Evolutionary conservation across 2,888 invertebrate species (phyloP).

Genomic region (Gnatocerus cornutus): DNA sequence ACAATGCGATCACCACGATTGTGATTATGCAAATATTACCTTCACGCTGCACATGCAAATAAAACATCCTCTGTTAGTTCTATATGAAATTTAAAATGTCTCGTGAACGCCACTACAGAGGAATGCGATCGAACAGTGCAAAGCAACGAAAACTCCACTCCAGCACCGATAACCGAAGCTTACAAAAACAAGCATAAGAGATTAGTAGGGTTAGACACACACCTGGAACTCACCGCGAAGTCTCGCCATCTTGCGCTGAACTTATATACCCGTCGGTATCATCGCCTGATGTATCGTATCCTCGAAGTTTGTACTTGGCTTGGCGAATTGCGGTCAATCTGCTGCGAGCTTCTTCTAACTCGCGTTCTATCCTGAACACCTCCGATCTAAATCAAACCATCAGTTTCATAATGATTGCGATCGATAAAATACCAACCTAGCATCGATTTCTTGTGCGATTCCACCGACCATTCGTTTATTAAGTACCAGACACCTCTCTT

Average conservation of each 20-base stretch:
- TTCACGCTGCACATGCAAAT: constrained; percentile 62
- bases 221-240: constrained; percentile 70
- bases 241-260: constrained; percentile 67
- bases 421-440: constrained; percentile 74
- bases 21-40: constrained; percentile 51
- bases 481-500: constrained; percentile 92
- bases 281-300: constrained; percentile 78
- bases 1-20: not conserved
- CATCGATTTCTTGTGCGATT: constrained; percentile 96
- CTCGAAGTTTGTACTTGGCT: constrained; percentile 88
- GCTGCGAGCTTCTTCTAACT: constrained; percentile 93
- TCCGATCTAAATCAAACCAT: constrained; percentile 74
- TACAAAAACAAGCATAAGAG: constrained; percentile 37
- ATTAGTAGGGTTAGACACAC: constrained; percentile 68
- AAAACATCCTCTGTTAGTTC: constrained; percentile 59
- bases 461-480: constrained; percentile 96
- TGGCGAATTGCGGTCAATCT: constrained; percentile 93
- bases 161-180: constrained; percentile 27
- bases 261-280: constrained; percentile 78
- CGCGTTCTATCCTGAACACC: constrained; percentile 94
- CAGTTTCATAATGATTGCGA: too few relatives aligned
- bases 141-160: constrained; percentile 36
- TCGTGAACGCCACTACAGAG: constrained; percentile 47
- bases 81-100: constrained; percentile 44
- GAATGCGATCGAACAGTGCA: constrained; percentile 36